Conservation (phyloP, 2,797 vertebrate species). For the Lutjanus campechanus region DNA sequence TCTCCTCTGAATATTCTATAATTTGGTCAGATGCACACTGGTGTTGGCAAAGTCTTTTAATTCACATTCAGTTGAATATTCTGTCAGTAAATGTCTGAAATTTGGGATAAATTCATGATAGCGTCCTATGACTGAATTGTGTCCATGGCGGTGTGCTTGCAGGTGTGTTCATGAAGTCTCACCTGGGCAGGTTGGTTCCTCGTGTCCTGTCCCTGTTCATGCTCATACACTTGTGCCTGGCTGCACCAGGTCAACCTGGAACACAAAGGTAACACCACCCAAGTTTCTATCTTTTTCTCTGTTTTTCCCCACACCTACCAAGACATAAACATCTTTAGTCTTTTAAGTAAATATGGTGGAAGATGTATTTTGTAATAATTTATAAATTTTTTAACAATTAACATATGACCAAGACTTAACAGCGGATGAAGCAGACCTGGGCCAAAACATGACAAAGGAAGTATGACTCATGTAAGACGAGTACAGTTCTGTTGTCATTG, state of each 20-base stretch:
- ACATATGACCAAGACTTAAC: not conserved
- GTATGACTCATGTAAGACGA: not conserved
- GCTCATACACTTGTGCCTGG: conserved; percentile 59
- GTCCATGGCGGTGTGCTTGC: conserved; percentile 16
- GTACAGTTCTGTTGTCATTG: not conserved
- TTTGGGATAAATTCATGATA: not conserved
- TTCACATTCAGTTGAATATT: not conserved
- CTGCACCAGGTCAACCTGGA: conserved; percentile 73
- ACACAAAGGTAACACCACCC: conserved; percentile 59
- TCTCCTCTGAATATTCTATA: not conserved
- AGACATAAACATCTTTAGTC: not conserved
- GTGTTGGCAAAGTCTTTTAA: too few relatives aligned
- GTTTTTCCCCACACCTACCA: not conserved
- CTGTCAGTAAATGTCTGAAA: not conserved
- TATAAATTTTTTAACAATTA: not conserved
- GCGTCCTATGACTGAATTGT: not conserved
- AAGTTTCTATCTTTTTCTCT: not conserved
- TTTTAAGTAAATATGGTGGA: not conserved
- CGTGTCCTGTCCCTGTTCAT: conserved; percentile 60
- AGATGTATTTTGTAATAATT: not conserved
- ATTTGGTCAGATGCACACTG: not conserved
- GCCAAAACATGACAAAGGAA: not conserved
- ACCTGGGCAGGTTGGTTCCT: conserved; percentile 44
- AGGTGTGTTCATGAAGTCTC: conserved; percentile 60
- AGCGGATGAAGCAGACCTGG: conserved; percentile 1